Percentiles rank a stretch among this genome's conserved stretches.
Conservation (phyloP, 2,113 vertebrate genomes). For the Cyprinodon brontotheroides region DNA sequence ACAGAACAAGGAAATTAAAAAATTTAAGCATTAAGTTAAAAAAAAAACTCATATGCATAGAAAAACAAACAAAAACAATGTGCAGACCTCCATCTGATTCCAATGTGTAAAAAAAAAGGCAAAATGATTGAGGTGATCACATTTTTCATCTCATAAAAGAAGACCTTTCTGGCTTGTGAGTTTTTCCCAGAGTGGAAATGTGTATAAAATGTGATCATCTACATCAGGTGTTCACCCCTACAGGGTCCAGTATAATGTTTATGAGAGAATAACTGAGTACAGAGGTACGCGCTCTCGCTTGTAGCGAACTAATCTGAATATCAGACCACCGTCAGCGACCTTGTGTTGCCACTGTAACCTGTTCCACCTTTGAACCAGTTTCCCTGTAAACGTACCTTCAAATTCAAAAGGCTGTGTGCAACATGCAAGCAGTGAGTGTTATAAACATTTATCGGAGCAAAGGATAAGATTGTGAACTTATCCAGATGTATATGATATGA, state of each 20-base stretch:
- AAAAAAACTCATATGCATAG: slow-evolving; percentile 24
- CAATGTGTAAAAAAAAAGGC: slow-evolving; percentile 49
- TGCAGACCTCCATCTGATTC: slow-evolving; percentile 45
- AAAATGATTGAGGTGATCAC: slow-evolving; percentile 17
- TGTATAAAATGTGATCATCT: slow-evolving; percentile 12
- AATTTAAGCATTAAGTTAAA: slow-evolving; percentile 18
- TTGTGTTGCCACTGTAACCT: slow-evolving; percentile 15
- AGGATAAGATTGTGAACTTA: slow-evolving; percentile 35
- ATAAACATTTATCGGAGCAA: slow-evolving; percentile 5
- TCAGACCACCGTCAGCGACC: slow-evolving; percentile 11
- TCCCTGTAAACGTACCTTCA: slow-evolving; percentile 4
- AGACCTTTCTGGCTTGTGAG: slow-evolving; percentile 8
- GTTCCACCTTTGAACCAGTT: slow-evolving; percentile 21
- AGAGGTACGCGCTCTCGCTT: neutral
- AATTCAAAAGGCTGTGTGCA: neutral
- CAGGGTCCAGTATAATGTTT: neutral
- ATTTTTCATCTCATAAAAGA: slow-evolving; percentile 4
- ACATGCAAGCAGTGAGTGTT: slow-evolving; percentile 11
- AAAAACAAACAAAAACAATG: slow-evolving; percentile 52
- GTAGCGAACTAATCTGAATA: slow-evolving; percentile 19
- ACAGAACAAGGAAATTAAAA: neutral
- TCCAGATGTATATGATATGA: neutral
- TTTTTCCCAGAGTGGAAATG: slow-evolving; percentile 28
- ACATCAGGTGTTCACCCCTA: neutral
- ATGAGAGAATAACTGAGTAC: slow-evolving; percentile 9